phyloP scores from a whole-genome alignment of 2,113 vertebrate genomes.

The Callionymus lyra region DNA sequence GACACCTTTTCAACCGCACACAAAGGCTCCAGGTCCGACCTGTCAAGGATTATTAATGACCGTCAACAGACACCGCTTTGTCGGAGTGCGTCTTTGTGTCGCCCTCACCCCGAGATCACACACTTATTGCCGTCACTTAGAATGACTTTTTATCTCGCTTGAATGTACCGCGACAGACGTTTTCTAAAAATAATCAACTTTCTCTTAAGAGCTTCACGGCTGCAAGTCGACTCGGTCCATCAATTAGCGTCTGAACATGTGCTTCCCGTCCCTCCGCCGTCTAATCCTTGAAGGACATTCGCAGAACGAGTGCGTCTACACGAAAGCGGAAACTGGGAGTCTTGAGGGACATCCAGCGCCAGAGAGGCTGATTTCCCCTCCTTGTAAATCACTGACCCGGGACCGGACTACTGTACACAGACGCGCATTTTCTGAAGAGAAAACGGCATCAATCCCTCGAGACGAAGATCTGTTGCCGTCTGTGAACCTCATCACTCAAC shows the following conservation, averaged over 20 bases:
- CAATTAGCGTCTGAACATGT: conserved; percentile 7
- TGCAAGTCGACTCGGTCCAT: neutral
- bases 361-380: conserved; percentile 22
- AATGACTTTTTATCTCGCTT: no score
- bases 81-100: conserved; percentile 19
- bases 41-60: conserved; percentile 60
- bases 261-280: conserved; percentile 8
- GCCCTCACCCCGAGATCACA: conserved; percentile 29
- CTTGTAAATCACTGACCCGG: conserved; percentile 44
- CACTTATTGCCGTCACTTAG: neutral
- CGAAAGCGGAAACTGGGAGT: conserved; percentile 20
- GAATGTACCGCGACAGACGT: no score
- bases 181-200: no score
- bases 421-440: conserved; percentile 21
- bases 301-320: conserved; percentile 2
- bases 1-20: conserved; percentile 30
- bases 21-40: conserved; percentile 45
- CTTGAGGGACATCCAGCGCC: conserved; percentile 33
- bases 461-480: conserved; percentile 21
- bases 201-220: no score
- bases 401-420: conserved; percentile 46
- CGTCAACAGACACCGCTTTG: conserved; percentile 47
- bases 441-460: conserved; percentile 24
- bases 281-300: conserved; percentile 19
- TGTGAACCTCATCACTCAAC: conserved; percentile 55